Evolutionary conservation across 2,797 vertebrate species (phyloP), one percentile per base, ranked within the genome.

Genomic region (Arremon aurantiirostris): DNA sequence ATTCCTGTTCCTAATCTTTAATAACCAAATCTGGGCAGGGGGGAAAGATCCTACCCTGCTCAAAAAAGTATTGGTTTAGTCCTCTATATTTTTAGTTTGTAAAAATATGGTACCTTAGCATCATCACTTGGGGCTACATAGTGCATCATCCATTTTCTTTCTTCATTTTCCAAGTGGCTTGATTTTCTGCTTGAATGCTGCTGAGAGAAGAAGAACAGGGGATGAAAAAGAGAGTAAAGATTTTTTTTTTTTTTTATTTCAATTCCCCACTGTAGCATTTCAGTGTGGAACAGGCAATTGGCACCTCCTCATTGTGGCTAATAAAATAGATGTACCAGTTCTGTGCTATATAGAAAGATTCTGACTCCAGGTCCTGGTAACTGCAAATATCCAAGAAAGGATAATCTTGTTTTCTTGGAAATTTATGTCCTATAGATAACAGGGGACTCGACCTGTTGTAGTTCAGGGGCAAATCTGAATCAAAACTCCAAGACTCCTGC

Each of bases 21-120:
- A 23, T 28, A 71, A 68, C 1, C 15, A 47, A 52, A 56, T 35
- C 8, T 8, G 3, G 4, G 52, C 2, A 3, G 8, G 4, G 6
- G 6, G 5, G 1, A 4, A 10, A 23, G 32, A n/a, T 55, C 13
- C 27, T 39, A 39, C 7, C 6, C 19, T 47, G 44, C 42, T 80
- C 37, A 78, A 73, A 82, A 72, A 65, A 8, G 9, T 18, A 27
- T 7, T 49, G 23, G 3, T 16, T 77, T 68, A 88, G 39, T 64
- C 32, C 30, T 66, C 30, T 14, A 11, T 68, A 72, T 65, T 71
- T 81, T 86, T n/a, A 70, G 5, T 73, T 80, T 35, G 52, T 32
- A 69, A 22, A 69, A 72, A 19, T 24, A 69, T 28, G 5, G 56
- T 97, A 97, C 96, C 96, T 97, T 83, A 65, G 21, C 71, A 68